These are phyloP conservation scores for Python bivittatus DNA, from an alignment of 2,113 vertebrate genomes.

Conservation along the genomic window DNA sequence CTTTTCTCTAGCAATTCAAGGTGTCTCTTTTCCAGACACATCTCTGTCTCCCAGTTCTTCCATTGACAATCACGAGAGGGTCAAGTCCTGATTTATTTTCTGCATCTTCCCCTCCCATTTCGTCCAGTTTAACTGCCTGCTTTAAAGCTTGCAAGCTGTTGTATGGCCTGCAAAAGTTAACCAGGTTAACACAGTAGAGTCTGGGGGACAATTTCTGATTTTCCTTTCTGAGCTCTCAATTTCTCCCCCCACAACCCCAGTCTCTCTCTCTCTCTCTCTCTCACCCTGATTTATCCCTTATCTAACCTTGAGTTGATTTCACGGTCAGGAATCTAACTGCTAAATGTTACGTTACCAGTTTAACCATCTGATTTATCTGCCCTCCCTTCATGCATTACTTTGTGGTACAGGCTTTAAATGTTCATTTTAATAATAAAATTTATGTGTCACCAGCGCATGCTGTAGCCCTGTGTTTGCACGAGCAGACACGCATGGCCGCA, in stretches of 20 bases:
- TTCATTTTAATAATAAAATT: conserved; percentile 71
- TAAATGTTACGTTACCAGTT: conserved; percentile 55
- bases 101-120: not conserved
- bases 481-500: fast-evolving
- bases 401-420: conserved; percentile 62
- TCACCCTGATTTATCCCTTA: conserved; percentile 58
- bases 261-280: not conserved
- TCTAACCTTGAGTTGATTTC: conserved; percentile 70
- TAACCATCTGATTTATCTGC: conserved; percentile 63
- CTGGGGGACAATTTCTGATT: not conserved
- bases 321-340: conserved; percentile 51
- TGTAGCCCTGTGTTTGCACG: not conserved
- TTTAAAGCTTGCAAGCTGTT: not conserved
- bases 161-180: conserved; percentile 21
- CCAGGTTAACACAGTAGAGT: conserved; percentile 5
- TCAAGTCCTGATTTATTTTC: not conserved
- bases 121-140: not conserved
- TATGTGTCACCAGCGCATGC: conserved; percentile 44
- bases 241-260: too few relatives aligned
- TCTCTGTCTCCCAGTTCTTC: not conserved
- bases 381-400: conserved; percentile 62
- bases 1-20: not conserved
- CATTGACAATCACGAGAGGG: fast-evolving
- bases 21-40: not conserved
- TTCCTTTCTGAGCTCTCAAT: not conserved